Evolutionary conservation across 2,113 vertebrate species (phyloP).

Genomic region (Arizona elegans): DNA sequence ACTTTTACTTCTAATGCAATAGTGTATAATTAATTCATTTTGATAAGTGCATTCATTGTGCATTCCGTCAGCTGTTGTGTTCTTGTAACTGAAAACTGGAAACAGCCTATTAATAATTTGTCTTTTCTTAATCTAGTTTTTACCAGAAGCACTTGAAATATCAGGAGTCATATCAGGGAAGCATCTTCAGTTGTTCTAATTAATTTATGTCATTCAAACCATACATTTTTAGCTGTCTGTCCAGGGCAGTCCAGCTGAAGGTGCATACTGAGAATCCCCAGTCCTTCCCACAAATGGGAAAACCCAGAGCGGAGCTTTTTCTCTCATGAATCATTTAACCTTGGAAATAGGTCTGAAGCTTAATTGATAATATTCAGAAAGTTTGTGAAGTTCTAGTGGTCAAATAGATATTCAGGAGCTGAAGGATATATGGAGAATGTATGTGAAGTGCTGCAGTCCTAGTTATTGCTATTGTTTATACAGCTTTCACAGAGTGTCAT

Average conservation of each 20-base stretch:
- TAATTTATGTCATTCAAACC: neutral
- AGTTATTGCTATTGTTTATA: neutral
- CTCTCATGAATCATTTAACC: neutral
- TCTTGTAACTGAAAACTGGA: conserved; percentile 4
- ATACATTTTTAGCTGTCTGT: neutral
- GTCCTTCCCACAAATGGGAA: neutral
- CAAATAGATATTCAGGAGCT: neutral
- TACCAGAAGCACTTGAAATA: neutral
- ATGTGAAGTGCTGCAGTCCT: neutral
- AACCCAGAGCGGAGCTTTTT: neutral
- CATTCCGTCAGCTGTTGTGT: neutral
- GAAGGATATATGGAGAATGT: neutral
- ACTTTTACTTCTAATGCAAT: neutral
- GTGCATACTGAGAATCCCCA: neutral
- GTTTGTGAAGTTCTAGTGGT: neutral
- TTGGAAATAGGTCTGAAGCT: neutral
- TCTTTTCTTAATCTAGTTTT: neutral
- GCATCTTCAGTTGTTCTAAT: neutral
- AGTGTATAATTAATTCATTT: neutral
- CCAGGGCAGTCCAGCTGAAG: neutral
- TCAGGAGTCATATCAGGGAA: accelerated
- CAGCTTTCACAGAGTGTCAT: neutral
- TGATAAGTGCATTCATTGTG: neutral
- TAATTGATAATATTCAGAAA: neutral
- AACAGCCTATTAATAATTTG: neutral